These are phyloP conservation scores for Alfaro cultratus DNA, from an alignment of 2,797 vertebrate species.

Conservation along the genomic window DNA sequence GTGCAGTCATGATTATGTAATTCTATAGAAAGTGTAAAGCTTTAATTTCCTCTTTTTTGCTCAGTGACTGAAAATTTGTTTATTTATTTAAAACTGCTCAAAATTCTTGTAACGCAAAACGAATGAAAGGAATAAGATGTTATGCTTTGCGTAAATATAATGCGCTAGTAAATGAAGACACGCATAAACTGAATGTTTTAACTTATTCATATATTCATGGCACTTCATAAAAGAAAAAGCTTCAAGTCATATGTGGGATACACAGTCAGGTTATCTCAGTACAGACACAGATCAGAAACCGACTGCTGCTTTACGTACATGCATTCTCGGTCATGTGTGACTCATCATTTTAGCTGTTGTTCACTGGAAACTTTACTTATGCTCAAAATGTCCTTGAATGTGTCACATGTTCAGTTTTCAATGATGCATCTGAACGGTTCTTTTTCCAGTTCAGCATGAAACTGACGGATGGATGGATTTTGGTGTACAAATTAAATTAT, in stretches of 20 bases:
- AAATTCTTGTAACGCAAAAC: background rate
- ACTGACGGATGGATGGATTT: background rate
- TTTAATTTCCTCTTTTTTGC: background rate
- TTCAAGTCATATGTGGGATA: background rate
- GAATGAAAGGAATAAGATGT: background rate
- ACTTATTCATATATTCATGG: background rate
- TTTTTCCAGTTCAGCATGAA: background rate
- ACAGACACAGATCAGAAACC: background rate
- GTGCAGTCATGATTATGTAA: background rate
- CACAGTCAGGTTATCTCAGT: background rate
- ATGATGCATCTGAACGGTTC: too few relatives aligned
- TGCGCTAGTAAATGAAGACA: background rate
- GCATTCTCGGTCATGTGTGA: background rate
- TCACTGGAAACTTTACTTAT: background rate
- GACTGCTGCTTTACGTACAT: background rate
- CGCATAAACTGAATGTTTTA: background rate
- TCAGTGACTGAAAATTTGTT: background rate
- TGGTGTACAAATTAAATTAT: background rate
- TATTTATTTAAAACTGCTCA: background rate
- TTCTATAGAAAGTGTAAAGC: background rate
- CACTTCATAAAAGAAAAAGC: background rate
- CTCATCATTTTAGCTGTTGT: background rate
- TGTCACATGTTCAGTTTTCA: background rate
- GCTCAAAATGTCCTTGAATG: background rate
- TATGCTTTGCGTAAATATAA: background rate